Base-by-base conservation (phyloP, 2,888 invertebrate species). In the Cremastinae sp. region DNA sequence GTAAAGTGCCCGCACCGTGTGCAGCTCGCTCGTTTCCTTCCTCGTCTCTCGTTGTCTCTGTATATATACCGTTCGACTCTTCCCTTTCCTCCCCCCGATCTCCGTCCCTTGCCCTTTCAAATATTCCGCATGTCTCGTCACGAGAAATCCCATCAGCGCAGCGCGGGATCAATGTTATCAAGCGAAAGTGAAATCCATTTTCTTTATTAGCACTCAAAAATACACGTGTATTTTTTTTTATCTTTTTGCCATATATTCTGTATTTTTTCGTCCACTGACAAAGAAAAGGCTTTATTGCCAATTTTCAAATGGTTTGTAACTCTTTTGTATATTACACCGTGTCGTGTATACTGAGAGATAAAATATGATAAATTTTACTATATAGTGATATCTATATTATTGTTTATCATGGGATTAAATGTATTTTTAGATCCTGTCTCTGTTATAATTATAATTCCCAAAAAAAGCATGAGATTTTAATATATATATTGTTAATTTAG, bases 121-220 rank as follows among this genome's bases (percentile, higher is more conserved):
- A 70, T 70, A 70, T 70, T 61, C 45, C 45, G 10, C 38, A 10
- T 14, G 8, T n/a, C 20, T 41, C 34, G 16, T 8, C 36, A 10
- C 9, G n/a, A 34, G 36, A 14, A 10, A 34, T 61, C 61, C 54
- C 68, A 51, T 47, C 54, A 14, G 10, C 16, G 20, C 16, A 20
- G n/a, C 8, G 58, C 10, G 43, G 20, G 59, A 43, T 58, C 53
- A 20, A 70, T 61, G 64, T 62, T 65, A 73, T 77, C 70, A 70
- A 61, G 43, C 22, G 18, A 70, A 77, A 77, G 77, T 74, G 65
- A 77, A 74, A 73, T 65, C 69, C 72, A 76, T 76, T 73, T 68
- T 69, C 69, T 69, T 73, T 73, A 76, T 76, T 73, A 59, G 43
- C 53, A 34, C 54, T 61, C 22, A 43, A 72, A 73, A 65, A 65